These are phyloP conservation scores for Euzetes globulus DNA, from an alignment of 2,888 invertebrate genomes.

Conservation along the genomic window DNA sequence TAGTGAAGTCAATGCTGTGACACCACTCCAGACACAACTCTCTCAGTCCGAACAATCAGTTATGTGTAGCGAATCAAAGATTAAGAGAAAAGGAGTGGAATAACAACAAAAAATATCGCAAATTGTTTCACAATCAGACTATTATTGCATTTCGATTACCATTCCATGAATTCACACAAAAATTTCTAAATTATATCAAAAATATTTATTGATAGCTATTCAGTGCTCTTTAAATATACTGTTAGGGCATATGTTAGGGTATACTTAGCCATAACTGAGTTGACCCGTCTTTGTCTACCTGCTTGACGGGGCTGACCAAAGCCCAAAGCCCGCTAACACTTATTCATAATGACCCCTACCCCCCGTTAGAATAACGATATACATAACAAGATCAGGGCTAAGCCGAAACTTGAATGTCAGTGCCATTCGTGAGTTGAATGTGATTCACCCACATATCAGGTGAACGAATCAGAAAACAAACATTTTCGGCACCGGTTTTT, in stretches of 20 bases:
- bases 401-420: not conserved
- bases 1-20: not conserved
- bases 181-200: too few relatives aligned
- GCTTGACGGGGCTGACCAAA: not conserved
- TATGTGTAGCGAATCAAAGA: not conserved
- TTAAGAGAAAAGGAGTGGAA: not conserved
- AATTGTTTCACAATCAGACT: too few relatives aligned
- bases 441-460: not conserved
- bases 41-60: not conserved
- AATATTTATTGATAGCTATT: too few relatives aligned
- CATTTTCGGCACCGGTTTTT: not conserved
- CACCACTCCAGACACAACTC: not conserved
- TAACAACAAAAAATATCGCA: too few relatives aligned
- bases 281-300: not conserved
- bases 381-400: not conserved
- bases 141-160: too few relatives aligned
- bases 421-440: not conserved
- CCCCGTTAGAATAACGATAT: not conserved
- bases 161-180: too few relatives aligned
- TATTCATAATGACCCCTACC: not conserved
- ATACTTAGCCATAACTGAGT: not conserved
- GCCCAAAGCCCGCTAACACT: not conserved
- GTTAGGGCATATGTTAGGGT: too few relatives aligned
- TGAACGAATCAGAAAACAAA: conserved; percentile 1
- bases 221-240: too few relatives aligned